These are phyloP conservation scores for Mastomys natalensis DNA, from an alignment of 2,113 vertebrate genomes.

Conservation along the genomic window DNA sequence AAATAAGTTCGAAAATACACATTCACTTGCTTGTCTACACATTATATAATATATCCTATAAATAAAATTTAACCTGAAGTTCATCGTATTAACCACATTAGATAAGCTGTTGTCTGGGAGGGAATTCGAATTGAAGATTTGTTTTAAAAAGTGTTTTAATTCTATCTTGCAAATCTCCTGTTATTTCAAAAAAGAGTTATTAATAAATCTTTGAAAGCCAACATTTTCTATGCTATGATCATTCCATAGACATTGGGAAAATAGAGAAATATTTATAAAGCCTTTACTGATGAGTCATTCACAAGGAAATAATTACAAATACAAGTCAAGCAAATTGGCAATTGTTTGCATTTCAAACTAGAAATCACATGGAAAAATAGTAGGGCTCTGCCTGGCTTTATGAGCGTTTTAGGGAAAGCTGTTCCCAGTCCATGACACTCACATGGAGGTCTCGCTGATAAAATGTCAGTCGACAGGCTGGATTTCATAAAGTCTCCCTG, in stretches of 20 bases:
- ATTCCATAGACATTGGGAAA: slow-evolving; percentile 70
- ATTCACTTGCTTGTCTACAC: slow-evolving; percentile 47
- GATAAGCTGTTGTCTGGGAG: slow-evolving; percentile 50
- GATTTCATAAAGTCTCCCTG: slow-evolving; percentile 65
- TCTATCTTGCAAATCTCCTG: slow-evolving; percentile 49
- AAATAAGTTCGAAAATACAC: slow-evolving; percentile 18
- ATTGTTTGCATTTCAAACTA: slow-evolving; percentile 80
- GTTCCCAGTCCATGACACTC: slow-evolving; percentile 58
- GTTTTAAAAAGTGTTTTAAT: slow-evolving; percentile 60
- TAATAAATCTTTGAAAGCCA: slow-evolving; percentile 76
- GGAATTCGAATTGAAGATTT: slow-evolving; percentile 66
- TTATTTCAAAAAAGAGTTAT: slow-evolving; percentile 71
- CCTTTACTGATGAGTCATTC: slow-evolving; percentile 81
- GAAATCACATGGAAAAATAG: slow-evolving; percentile 66
- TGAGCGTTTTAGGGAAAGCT: slow-evolving; percentile 54
- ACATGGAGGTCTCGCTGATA: slow-evolving; percentile 72
- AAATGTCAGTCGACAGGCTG: slow-evolving; percentile 48
- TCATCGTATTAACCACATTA: slow-evolving; percentile 46
- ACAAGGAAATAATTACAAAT: slow-evolving; percentile 84
- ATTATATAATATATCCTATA: slow-evolving; percentile 40
- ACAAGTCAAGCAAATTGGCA: slow-evolving; percentile 81
- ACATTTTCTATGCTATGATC: slow-evolving; percentile 72
- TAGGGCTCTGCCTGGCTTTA: slow-evolving; percentile 61
- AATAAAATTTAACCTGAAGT: slow-evolving; percentile 61
- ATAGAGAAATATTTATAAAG: slow-evolving; percentile 81